Evolutionary conservation across 2,113 vertebrate species (phyloP).

Genomic region (Mesoclemmys tuberculata): DNA sequence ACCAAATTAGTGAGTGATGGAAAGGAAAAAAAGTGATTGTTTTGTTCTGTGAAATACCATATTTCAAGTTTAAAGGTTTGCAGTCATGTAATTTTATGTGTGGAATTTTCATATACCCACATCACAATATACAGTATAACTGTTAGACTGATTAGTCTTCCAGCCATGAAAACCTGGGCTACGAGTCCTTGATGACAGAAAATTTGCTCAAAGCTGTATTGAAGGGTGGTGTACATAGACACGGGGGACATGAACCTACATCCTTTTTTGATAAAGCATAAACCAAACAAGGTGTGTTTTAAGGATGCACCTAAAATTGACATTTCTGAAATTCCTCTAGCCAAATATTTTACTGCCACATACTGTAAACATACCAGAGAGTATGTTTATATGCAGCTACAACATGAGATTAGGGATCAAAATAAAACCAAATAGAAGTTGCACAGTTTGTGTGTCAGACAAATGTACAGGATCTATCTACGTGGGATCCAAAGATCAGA

Average conservation of each 20-base stretch:
- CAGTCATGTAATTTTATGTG: background rate
- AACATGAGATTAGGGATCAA: slow-evolving; percentile 16
- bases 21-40: background rate
- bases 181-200: background rate
- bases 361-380: background rate
- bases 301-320: background rate
- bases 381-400: background rate
- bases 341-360: background rate
- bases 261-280: background rate
- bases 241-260: background rate
- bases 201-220: background rate
- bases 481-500: background rate
- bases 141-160: background rate
- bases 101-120: background rate
- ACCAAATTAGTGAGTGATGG: no score
- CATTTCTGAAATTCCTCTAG: background rate
- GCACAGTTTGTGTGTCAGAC: background rate
- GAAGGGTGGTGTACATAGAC: background rate
- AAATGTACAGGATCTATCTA: background rate
- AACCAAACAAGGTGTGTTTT: background rate
- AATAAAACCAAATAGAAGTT: slow-evolving; percentile 20
- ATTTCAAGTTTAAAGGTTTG: background rate
- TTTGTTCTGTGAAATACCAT: background rate
- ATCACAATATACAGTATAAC: background rate
- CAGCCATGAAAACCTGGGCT: background rate